A percentile compares a stretch with the other conserved stretches of the same genome.
phyloP scores from a whole-genome alignment of 2,888 invertebrate species.

The Agrotis puta region DNA sequence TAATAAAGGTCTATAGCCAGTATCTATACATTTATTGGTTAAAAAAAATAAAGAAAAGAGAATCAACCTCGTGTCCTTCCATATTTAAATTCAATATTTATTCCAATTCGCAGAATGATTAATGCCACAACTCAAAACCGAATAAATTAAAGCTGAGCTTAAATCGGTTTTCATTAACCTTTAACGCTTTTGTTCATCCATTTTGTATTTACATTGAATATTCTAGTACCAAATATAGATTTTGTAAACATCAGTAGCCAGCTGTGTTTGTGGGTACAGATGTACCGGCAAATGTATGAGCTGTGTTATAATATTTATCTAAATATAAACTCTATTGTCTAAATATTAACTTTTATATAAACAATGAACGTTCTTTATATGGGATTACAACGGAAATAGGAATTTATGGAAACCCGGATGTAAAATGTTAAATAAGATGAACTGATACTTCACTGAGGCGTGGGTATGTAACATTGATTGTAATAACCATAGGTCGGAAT shows the following conservation, averaged over 20 bases:
- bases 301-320: constrained; percentile 12
- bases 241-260: constrained; percentile 57
- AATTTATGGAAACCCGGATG: constrained; percentile 6
- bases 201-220: constrained; percentile 46
- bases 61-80: too few relatives aligned
- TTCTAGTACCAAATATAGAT: constrained; percentile 52
- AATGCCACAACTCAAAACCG: constrained; percentile 19
- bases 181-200: constrained; percentile 8
- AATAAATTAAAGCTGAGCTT: constrained; percentile 28
- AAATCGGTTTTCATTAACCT: constrained; percentile 44
- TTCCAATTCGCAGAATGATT: constrained; percentile 26
- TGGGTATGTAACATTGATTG: too few relatives aligned
- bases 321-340: constrained; percentile 55
- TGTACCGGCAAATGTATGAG: constrained; percentile 1
- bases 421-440: not conserved
- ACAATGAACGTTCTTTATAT: constrained; percentile 46
- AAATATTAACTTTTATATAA: constrained; percentile 54
- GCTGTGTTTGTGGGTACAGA: constrained; percentile 52
- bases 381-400: constrained; percentile 24
- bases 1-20: too few relatives aligned
- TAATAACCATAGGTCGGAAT: too few relatives aligned
- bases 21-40: too few relatives aligned
- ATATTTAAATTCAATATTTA: constrained; percentile 34
- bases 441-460: too few relatives aligned
- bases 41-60: too few relatives aligned